These are phyloP conservation scores for Drosophila paulistorum DNA, from an alignment of 1,140 invertebrate species.

Conservation along the genomic window DNA sequence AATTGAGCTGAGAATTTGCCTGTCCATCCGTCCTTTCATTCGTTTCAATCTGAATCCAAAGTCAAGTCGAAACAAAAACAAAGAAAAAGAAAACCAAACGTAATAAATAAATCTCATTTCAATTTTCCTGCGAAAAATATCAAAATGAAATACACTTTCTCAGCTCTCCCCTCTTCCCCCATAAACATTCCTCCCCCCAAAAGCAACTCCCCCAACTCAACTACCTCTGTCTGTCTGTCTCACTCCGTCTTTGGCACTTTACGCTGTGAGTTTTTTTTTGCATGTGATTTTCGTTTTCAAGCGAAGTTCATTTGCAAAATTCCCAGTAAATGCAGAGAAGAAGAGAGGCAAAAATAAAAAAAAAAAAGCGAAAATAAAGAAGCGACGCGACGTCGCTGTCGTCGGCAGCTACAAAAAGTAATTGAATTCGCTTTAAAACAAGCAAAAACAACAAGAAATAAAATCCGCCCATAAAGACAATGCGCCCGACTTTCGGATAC, in stretches of 20 bases:
- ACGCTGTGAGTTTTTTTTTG: conserved; percentile 51
- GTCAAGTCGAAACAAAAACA: conserved; percentile 21
- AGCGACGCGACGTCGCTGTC: conserved; percentile 21
- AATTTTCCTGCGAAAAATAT: conserved; percentile 79
- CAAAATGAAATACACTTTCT: conserved; percentile 79
- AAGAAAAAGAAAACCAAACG: conserved; percentile 51
- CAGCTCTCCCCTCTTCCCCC: conserved; percentile 34
- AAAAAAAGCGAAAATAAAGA: conserved; percentile 35
- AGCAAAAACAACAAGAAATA: conserved; percentile 28
- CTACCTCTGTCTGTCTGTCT: background rate
- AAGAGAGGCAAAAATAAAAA: conserved; percentile 5
- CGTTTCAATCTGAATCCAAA: conserved; percentile 33
- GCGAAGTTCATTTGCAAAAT: conserved; percentile 79
- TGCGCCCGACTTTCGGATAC: conserved; percentile 1
- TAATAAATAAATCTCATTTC: conserved; percentile 81
- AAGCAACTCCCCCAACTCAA: background rate
- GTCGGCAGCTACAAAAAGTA: conserved; percentile 70
- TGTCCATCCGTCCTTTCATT: background rate
- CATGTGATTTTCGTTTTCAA: conserved; percentile 80
- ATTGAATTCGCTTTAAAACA: conserved; percentile 78
- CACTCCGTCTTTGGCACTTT: conserved; percentile 59
- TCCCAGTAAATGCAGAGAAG: conserved; percentile 73
- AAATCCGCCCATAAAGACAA: background rate
- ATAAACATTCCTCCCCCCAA: background rate
- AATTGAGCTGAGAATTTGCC: conserved; percentile 50